phyloP scores from a whole-genome alignment of 2,113 vertebrate species.

The Mugil cephalus region DNA sequence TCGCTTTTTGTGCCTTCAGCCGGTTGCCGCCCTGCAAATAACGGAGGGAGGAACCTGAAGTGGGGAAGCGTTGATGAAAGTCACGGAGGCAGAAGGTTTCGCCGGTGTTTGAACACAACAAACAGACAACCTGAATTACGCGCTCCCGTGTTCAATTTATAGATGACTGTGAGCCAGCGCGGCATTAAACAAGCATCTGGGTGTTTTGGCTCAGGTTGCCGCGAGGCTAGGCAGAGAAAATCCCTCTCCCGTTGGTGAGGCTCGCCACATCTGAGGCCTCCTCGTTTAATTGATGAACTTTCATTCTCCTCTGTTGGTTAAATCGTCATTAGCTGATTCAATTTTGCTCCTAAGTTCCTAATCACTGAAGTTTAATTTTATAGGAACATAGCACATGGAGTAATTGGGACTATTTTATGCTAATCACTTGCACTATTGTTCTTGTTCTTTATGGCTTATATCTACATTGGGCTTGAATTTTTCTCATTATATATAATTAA shows the following conservation, averaged over 20 bases:
- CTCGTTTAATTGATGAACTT: background rate
- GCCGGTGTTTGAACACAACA: conserved; percentile 64
- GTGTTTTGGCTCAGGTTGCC: conserved; percentile 68
- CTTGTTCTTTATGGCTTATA: background rate
- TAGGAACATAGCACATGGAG: background rate
- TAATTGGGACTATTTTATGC: background rate
- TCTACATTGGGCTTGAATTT: background rate
- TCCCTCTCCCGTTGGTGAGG: background rate
- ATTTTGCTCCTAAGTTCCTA: background rate
- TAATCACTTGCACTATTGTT: background rate
- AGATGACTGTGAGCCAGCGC: conserved; percentile 59
- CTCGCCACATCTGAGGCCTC: conserved; percentile 16
- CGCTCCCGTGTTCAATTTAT: conserved; percentile 77
- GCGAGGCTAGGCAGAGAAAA: conserved; percentile 41
- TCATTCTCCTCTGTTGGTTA: background rate
- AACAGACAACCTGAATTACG: conserved; percentile 76
- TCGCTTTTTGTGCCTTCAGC: too few relatives aligned
- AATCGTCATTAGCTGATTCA: background rate
- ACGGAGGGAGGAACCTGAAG: conserved; percentile 11
- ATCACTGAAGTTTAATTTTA: background rate
- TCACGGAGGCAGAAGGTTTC: conserved; percentile 61
- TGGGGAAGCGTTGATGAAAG: conserved; percentile 37
- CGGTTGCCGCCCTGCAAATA: background rate
- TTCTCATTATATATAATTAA: too few relatives aligned
- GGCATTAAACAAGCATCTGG: conserved; percentile 82